Conservation (phyloP, 2,888 invertebrate genomes). For the Lucinisca nassula region DNA sequence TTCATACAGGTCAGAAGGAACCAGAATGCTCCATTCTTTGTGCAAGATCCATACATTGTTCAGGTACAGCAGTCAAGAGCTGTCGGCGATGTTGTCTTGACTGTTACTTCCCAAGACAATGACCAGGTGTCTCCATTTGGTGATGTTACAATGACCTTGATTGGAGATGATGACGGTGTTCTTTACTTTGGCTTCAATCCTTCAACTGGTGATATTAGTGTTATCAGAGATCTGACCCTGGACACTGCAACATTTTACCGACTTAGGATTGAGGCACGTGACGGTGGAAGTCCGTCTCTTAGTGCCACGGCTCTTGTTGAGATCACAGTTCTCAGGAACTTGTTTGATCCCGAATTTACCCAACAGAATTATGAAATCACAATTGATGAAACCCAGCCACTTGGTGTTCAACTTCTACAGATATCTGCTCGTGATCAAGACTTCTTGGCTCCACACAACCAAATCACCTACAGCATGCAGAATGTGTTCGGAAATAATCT, state of each 20-base stretch:
- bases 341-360: slow-evolving; percentile 73
- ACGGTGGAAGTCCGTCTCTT: slow-evolving; percentile 80
- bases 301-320: slow-evolving; percentile 75
- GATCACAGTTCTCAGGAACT: slow-evolving; percentile 75
- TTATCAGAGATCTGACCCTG: slow-evolving; percentile 70
- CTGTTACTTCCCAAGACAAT: slow-evolving; percentile 57
- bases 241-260: slow-evolving; percentile 78
- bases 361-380: slow-evolving; percentile 61
- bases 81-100: slow-evolving; percentile 59
- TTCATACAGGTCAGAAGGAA: slow-evolving; percentile 72
- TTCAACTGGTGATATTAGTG: slow-evolving; percentile 73
- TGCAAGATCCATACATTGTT: slow-evolving; percentile 51
- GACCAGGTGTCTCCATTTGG: slow-evolving; percentile 75
- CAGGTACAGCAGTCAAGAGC: slow-evolving; percentile 51
- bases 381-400: slow-evolving; percentile 73
- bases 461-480: slow-evolving; percentile 59
- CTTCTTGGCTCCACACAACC: slow-evolving; percentile 57
- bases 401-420: slow-evolving; percentile 66
- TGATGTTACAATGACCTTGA: slow-evolving; percentile 65
- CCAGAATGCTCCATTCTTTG: slow-evolving; percentile 64
- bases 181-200: slow-evolving; percentile 79
- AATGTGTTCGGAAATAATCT: slow-evolving; percentile 42
- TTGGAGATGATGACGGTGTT: slow-evolving; percentile 77
- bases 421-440: slow-evolving; percentile 77
- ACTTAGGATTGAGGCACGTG: slow-evolving; percentile 81